Evolutionary conservation across 2,888 invertebrate genomes (phyloP).

Genomic region (Dryobotodes eremita): DNA sequence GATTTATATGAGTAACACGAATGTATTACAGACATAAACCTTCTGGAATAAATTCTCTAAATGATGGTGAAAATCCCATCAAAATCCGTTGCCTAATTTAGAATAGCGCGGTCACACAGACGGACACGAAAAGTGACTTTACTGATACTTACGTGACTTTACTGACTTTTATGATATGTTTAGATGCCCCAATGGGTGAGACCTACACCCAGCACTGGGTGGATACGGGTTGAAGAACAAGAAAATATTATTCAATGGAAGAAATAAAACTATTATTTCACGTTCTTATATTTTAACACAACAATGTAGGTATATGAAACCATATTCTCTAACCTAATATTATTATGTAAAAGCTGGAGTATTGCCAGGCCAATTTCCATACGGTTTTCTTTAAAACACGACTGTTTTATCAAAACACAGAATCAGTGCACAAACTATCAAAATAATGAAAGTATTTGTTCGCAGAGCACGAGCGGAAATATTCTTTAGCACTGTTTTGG

Average conservation of each 20-base stretch:
- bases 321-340: background rate
- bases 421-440: constrained; percentile 44
- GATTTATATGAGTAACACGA: too few species aligned
- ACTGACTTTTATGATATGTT: background rate
- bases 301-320: background rate
- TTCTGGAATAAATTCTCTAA: too few species aligned
- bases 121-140: background rate
- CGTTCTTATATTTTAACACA: too few species aligned
- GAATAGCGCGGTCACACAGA: background rate
- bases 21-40: too few species aligned
- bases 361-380: constrained; percentile 60
- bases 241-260: background rate
- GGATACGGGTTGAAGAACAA: background rate
- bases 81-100: background rate
- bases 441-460: constrained; percentile 57
- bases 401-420: constrained; percentile 52
- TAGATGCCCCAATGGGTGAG: background rate
- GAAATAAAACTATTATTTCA: background rate
- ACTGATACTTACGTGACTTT: too few species aligned
- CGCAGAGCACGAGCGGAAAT: constrained; percentile 30
- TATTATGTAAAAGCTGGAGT: constrained; percentile 44
- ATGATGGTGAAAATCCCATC: background rate
- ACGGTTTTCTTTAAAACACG: constrained; percentile 40
- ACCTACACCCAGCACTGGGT: background rate
- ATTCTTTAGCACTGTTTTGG: constrained; percentile 30